These are phyloP conservation scores for Antheraea yamamai DNA, from an alignment of 2,888 invertebrate species.

Conservation along the genomic window DNA sequence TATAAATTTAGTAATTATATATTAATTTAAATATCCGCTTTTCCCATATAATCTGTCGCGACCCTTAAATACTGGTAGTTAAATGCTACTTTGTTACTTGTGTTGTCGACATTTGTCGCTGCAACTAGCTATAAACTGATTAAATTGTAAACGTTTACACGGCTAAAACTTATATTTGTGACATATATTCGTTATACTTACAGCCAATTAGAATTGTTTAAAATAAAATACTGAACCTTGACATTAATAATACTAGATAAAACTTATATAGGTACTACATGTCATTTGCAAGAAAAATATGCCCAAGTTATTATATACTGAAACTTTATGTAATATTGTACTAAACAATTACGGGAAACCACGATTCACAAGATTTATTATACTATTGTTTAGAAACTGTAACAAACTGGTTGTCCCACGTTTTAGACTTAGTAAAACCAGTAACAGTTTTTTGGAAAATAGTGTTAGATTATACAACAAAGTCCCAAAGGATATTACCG, in stretches of 20 bases:
- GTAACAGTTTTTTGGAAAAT: too few species aligned
- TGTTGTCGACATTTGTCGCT: not conserved
- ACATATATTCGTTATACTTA: not conserved
- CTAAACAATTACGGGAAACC: not conserved
- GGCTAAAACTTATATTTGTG: not conserved
- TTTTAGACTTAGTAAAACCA: too few species aligned
- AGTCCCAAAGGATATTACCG: too few species aligned
- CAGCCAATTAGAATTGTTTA: not conserved
- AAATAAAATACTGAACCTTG: not conserved
- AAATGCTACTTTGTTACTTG: not conserved
- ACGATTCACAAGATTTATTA: not conserved
- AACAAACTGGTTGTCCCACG: too few species aligned
- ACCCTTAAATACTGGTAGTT: not conserved
- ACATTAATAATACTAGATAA: not conserved
- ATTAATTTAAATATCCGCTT: not conserved
- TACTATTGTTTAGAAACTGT: not conserved
- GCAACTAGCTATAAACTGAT: not conserved
- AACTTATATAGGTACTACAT: not conserved
- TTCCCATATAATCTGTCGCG: not conserved
- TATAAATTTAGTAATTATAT: not conserved
- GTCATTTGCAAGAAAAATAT: not conserved
- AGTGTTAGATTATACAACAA: too few species aligned
- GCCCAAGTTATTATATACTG: not conserved
- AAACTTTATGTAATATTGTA: not conserved
- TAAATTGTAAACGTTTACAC: not conserved